Conservation (phyloP, 2,113 vertebrate species). For the Astur gentilis region DNA sequence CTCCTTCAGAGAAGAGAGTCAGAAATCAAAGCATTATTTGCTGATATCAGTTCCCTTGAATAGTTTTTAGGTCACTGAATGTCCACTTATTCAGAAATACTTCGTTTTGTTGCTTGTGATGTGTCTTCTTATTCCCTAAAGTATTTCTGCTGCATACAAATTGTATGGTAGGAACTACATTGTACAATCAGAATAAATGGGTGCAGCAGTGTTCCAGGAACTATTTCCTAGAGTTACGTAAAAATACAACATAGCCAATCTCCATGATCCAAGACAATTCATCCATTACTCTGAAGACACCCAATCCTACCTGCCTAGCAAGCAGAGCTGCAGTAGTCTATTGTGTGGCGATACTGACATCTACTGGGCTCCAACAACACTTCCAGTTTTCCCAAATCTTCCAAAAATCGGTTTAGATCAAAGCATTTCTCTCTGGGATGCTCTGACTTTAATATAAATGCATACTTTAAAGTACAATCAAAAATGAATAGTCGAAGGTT, state of each 20-base stretch:
- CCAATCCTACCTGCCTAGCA: not conserved
- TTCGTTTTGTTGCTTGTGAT: not conserved
- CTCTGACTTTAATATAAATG: not conserved
- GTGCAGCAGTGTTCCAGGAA: not conserved
- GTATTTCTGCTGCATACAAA: not conserved
- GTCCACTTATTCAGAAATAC: not conserved
- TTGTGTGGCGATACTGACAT: constrained; percentile 14
- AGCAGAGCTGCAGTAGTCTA: not conserved
- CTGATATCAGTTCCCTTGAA: not conserved
- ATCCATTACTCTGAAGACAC: too few relatives aligned
- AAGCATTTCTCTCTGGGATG: not conserved
- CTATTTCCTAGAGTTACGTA: not conserved
- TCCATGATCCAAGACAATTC: not conserved
- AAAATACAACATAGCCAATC: not conserved
- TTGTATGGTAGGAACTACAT: not conserved
- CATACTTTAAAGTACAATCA: not conserved
- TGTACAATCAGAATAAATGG: not conserved
- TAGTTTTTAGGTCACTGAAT: not conserved
- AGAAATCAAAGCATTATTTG: not conserved
- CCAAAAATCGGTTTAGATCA: not conserved
- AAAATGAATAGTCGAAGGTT: not conserved
- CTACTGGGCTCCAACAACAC: constrained; percentile 9
- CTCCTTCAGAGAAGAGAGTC: not conserved
- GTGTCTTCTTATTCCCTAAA: not conserved
- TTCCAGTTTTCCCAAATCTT: not conserved